Percentiles rank a stretch among this genome's conserved stretches.
phyloP scores from a whole-genome alignment of 2,888 invertebrate genomes.

The Catonia carolina region DNA sequence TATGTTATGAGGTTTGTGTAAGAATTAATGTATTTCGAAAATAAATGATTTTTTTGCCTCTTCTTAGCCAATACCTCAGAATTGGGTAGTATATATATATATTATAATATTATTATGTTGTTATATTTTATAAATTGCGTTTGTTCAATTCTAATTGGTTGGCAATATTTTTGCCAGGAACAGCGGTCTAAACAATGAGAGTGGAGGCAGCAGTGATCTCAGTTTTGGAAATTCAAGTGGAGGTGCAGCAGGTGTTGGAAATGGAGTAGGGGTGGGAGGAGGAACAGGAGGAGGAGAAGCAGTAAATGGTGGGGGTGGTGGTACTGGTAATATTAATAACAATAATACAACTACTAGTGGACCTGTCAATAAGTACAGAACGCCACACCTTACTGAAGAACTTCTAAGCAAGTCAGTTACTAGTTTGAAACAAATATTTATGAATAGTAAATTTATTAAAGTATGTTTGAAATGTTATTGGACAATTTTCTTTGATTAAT shows the following conservation, averaged over 20 bases:
- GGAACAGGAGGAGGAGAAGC: too few relatives aligned
- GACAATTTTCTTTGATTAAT: too few relatives aligned
- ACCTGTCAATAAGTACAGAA: slow-evolving; percentile 13
- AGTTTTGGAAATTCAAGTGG: slow-evolving; percentile 7
- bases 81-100: too few relatives aligned
- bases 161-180: slow-evolving; percentile 16
- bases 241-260: too few relatives aligned
- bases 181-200: slow-evolving; percentile 18
- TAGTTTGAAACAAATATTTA: background rate
- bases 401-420: slow-evolving; percentile 25
- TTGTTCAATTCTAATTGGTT: slow-evolving; percentile 16
- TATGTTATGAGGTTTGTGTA: too few relatives aligned
- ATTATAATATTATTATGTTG: background rate
- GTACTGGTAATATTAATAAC: slow-evolving; percentile 1
- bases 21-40: too few relatives aligned
- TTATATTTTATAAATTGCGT: background rate
- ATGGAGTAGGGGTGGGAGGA: too few relatives aligned
- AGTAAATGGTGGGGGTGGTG: too few relatives aligned
- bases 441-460: background rate
- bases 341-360: background rate
- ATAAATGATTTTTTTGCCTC: too few relatives aligned
- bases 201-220: slow-evolving; percentile 14
- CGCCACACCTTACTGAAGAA: slow-evolving; percentile 27
- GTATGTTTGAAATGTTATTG: too few relatives aligned
- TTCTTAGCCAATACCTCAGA: too few relatives aligned